A percentile compares a stretch with the other conserved stretches of the same genome.
Evolutionary conservation across 2,113 vertebrate genomes (phyloP).

Genomic region (Lepus americanus): DNA sequence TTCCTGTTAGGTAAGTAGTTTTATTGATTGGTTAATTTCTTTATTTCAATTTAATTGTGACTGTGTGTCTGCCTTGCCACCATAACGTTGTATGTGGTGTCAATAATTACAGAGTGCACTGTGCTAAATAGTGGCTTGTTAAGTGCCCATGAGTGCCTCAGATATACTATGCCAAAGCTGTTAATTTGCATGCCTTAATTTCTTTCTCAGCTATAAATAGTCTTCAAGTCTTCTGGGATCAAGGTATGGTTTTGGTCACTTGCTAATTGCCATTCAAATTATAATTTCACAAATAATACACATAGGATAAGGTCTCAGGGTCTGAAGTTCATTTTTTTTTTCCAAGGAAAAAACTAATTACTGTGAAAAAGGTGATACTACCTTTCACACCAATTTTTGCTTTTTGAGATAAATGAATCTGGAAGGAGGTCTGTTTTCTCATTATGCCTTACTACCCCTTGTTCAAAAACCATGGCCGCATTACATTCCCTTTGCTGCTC

Average conservation of each 20-base stretch:
- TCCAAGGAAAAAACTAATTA: constrained; percentile 56
- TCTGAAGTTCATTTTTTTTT: constrained; percentile 49
- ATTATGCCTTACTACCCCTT: constrained; percentile 53
- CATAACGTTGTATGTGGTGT: neutral
- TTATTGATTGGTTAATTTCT: constrained; percentile 53
- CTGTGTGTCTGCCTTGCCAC: constrained; percentile 8
- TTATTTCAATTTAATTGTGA: constrained; percentile 33
- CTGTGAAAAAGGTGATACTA: neutral
- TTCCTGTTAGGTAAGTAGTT: neutral
- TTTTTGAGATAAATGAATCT: constrained; percentile 68
- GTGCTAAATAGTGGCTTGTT: neutral
- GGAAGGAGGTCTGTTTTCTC: constrained; percentile 73
- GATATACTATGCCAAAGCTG: neutral
- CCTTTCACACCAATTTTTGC: constrained; percentile 62
- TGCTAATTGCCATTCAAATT: constrained; percentile 80
- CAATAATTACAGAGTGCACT: neutral
- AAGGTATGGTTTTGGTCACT: constrained; percentile 68
- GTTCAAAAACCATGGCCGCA: constrained; percentile 42
- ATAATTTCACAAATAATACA: constrained; percentile 81
- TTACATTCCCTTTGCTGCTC: constrained; percentile 71
- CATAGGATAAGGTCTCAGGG: constrained; percentile 33
- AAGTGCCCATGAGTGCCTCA: neutral
- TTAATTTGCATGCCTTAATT: constrained; percentile 47
- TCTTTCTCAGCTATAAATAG: neutral
- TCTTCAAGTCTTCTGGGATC: constrained; percentile 65